Conservation (phyloP, 1,140 invertebrate genomes). For the Pantala flavescens region DNA sequence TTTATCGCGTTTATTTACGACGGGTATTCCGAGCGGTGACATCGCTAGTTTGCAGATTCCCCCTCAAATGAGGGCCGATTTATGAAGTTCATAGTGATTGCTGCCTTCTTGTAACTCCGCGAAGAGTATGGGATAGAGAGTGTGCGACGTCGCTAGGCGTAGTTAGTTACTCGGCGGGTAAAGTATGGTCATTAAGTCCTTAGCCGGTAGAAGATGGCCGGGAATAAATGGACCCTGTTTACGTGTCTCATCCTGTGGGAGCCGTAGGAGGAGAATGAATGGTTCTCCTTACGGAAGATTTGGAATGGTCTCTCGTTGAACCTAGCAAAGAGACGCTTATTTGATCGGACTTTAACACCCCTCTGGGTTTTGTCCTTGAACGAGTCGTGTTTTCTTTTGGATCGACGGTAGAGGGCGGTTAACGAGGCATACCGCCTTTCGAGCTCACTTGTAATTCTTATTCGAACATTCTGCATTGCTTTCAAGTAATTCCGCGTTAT, state of each 20-base stretch:
- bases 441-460: not conserved
- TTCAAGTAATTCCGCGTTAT: too few relatives aligned
- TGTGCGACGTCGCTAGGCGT: not conserved
- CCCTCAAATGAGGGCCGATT: not conserved
- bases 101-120: not conserved
- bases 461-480: not conserved
- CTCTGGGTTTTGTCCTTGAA: not conserved
- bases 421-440: not conserved
- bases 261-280: not conserved
- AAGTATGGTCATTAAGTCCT: conserved; percentile 2
- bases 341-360: not conserved
- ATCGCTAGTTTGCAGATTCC: not conserved
- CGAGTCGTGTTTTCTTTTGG: not conserved
- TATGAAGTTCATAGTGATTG: not conserved
- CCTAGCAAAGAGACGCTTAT: not conserved
- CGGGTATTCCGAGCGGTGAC: not conserved
- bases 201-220: not conserved
- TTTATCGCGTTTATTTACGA: too few relatives aligned
- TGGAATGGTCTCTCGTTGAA: not conserved
- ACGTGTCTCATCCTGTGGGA: not conserved
- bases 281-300: not conserved
- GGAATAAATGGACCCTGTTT: conserved; percentile 1
- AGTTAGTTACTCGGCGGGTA: not conserved
- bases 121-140: not conserved
- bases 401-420: not conserved